Conservation (phyloP, 1,140 invertebrate species). For the Sinella curviseta region DNA sequence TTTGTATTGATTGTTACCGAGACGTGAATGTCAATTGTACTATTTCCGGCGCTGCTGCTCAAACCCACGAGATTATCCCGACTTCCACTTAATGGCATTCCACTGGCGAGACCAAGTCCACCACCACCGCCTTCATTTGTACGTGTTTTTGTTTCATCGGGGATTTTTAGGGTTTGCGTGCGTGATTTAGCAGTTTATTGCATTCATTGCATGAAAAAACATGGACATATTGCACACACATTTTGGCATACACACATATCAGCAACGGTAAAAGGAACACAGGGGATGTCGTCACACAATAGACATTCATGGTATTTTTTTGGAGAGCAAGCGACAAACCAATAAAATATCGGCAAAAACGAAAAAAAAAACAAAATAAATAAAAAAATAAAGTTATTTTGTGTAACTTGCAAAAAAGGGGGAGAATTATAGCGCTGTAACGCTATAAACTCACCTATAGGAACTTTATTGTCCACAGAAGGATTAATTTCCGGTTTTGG, state of each 20-base stretch:
- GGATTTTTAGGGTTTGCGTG: not conserved
- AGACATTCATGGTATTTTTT: not conserved
- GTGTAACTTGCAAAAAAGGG: not conserved
- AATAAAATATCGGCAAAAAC: not conserved
- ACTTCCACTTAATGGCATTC: slow-evolving; percentile 35
- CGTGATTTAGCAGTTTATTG: not conserved
- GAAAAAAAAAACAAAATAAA: not conserved
- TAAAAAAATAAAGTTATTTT: not conserved
- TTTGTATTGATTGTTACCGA: slow-evolving; percentile 52
- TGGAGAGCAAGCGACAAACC: not conserved
- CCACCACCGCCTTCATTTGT: not conserved
- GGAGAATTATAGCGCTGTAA: not conserved
- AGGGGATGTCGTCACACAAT: not conserved
- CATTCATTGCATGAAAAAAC: not conserved
- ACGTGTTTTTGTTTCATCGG: not conserved
- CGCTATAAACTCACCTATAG: slow-evolving; percentile 30
- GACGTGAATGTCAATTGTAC: slow-evolving; percentile 53
- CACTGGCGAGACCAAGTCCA: not conserved
- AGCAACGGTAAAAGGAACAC: not conserved
- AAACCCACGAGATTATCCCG: slow-evolving; percentile 30
- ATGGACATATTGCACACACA: not conserved
- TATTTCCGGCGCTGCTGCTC: slow-evolving; percentile 42
- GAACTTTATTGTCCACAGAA: slow-evolving; percentile 43
- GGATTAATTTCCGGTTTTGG: slow-evolving; percentile 41
- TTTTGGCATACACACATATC: not conserved